phyloP scores from a whole-genome alignment of 37 sponge, comb jelly and placozoan species.

The Tethya wilhelma region DNA sequence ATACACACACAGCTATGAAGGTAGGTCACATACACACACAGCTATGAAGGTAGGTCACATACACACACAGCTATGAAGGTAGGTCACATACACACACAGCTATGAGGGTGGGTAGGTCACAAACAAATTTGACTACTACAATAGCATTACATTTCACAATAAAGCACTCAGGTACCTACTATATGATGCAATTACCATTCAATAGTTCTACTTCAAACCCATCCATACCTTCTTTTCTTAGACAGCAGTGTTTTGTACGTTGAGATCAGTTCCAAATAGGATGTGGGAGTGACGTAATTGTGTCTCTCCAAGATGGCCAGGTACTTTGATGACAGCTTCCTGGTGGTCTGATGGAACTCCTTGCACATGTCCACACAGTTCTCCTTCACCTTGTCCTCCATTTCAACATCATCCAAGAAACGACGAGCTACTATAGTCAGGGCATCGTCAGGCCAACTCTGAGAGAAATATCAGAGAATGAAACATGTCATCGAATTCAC shows the following conservation, averaged over 20 bases:
- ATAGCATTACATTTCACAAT: too few relatives aligned
- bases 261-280: constrained; percentile 96
- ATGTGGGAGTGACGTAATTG: constrained; percentile 99
- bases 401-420: constrained; percentile 94
- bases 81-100: background rate
- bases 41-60: too few relatives aligned
- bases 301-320: constrained; percentile 80
- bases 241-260: constrained; percentile 94
- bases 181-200: background rate
- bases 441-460: constrained; percentile 99
- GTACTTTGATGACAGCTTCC: constrained; percentile 79
- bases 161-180: background rate
- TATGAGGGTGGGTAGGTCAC: background rate
- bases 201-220: background rate
- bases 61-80: too few relatives aligned
- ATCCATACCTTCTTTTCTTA: constrained; percentile 81
- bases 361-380: constrained; percentile 95
- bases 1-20: too few relatives aligned
- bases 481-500: background rate
- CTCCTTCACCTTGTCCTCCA: constrained; percentile 67
- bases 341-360: constrained; percentile 89
- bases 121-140: background rate
- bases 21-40: too few relatives aligned
- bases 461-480: background rate
- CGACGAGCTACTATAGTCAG: constrained; percentile 93